Evolutionary conservation across 1,140 invertebrate species (phyloP).

Genomic region (Babylonia areolata): DNA sequence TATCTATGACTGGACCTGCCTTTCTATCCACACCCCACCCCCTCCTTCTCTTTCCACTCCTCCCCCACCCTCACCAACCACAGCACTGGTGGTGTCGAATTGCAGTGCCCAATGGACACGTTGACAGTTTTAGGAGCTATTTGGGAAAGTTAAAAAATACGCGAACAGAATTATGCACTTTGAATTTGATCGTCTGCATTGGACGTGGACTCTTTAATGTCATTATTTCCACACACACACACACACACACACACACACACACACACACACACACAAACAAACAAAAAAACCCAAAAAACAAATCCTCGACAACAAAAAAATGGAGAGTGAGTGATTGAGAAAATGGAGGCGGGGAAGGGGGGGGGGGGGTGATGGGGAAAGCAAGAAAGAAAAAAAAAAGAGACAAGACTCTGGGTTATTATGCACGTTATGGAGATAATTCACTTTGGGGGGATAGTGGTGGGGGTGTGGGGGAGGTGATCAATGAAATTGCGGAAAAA

Average conservation of each 20-base stretch:
- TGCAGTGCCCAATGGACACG: not conserved
- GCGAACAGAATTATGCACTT: conserved; percentile 3
- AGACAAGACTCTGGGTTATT: no score
- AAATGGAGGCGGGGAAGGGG: no score
- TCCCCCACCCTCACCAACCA: not conserved
- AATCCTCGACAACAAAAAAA: no score
- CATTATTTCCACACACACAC: no score
- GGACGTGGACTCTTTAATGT: not conserved
- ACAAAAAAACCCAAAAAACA: no score
- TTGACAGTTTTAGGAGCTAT: conserved; percentile 3
- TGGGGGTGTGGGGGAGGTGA: no score
- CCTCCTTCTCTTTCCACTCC: not conserved
- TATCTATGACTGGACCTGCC: not conserved
- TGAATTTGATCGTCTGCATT: not conserved
- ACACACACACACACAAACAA: no score
- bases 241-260: no score
- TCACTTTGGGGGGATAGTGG: not conserved
- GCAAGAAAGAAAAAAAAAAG: not conserved
- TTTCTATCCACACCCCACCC: no score
- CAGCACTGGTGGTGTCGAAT: not conserved
- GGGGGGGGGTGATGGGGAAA: not conserved
- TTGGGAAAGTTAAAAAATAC: not conserved
- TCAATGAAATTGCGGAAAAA: not conserved
- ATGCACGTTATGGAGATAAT: not conserved
- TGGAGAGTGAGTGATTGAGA: no score